Evolutionary conservation across 1,140 invertebrate genomes (phyloP), one percentile per base, ranked within the genome.

Genomic region (Pseudomyrmex gracilis): DNA sequence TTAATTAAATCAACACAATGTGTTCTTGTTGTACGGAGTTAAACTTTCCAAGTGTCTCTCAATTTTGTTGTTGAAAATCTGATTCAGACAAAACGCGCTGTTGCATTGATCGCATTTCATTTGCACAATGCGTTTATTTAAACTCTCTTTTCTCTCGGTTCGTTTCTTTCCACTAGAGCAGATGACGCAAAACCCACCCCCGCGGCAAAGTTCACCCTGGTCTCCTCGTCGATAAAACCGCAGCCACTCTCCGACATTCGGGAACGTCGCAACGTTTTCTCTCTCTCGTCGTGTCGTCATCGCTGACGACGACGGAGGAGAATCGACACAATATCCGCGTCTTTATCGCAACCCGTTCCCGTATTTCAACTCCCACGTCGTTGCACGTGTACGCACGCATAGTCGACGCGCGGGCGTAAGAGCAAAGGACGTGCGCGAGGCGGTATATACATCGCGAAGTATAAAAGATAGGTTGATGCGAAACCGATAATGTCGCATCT

Each of bases 401-500:
- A 43, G 12, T 82, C 47, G 61, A 68, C 24, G 51, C 10, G 73
- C 64, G 67, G 49, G 63, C 15, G 71, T 17, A 85, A 78, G 74
- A 67, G 51, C 51, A 67, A 53, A 73, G 64, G 45, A 55, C 34
- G 22, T 5, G 5, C 34, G 22, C 34, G 5, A 34, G 66, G 84
- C 58, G 87, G n/a, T n/a, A n/a, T 71, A 73, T 34, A 34, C 34
- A n/a, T n/a, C 73, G 60, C 47, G 12, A 60, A 88, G 89, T 88
- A 89, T 34, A 34, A 34, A 91, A 90, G 77, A 82, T 83, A 78
- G 74, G 73, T 91, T 92, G 92, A 93, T 93, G 92, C 85, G 88
- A 92, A 93, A 92, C 92, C 92, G 90, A 93, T 93, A 93, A 93
- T 92, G 91, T 90, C 86, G 71, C 90, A 55, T 71, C 76, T 57